A percentile compares a stretch with the other conserved stretches of the same genome.
Conservation (phyloP, 2,888 invertebrate genomes). For the Teleiodes luculella region DNA sequence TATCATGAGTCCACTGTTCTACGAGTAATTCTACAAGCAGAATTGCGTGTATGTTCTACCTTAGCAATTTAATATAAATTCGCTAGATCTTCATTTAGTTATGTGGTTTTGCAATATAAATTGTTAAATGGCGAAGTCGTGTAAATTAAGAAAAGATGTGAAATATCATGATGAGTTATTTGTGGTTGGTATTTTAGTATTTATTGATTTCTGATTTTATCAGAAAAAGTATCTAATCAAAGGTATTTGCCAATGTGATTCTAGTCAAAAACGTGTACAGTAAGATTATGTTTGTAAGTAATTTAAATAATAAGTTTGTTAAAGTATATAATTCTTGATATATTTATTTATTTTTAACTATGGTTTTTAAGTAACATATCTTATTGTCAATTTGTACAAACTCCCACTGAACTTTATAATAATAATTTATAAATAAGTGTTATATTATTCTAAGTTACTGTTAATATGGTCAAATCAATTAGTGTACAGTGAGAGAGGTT, state of each 20-base stretch:
- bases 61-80: background rate
- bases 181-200: background rate
- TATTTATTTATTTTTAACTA: too few species aligned
- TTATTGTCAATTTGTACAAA: background rate
- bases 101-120: background rate
- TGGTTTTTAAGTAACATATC: background rate
- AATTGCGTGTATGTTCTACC: background rate
- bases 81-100: background rate
- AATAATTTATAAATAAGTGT: too few species aligned
- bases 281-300: background rate
- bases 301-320: background rate
- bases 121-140: background rate
- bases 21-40: background rate
- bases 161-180: conserved; percentile 6
- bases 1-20: background rate
- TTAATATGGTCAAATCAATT: too few species aligned
- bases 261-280: background rate
- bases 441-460: too few species aligned
- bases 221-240: background rate
- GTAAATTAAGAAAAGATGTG: background rate
- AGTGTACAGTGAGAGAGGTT: too few species aligned
- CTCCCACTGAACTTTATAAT: background rate
- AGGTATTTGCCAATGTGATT: conserved; percentile 7
- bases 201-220: background rate
- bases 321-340: too few species aligned